Evolutionary conservation across 2,797 vertebrate species (phyloP), one percentile per base, ranked within the genome.

Genomic region (Rhynchotus rufescens): DNA sequence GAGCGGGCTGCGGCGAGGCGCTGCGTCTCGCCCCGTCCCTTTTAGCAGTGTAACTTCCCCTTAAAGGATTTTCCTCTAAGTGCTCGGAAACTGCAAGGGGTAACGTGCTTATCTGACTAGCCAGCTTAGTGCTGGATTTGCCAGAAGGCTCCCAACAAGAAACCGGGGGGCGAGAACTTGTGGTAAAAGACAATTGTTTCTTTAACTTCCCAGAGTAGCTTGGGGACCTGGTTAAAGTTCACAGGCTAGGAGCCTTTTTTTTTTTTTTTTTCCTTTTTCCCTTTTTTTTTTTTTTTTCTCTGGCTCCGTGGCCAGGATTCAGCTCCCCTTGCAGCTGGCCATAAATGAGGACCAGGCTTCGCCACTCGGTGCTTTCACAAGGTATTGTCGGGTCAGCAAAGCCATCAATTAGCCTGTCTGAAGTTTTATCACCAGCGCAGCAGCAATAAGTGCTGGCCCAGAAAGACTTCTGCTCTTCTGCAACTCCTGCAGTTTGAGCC

Each of bases 401-500:
- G 98, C 98, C 99, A 99, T 99, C 99, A 99, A 99, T 99, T 99
- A 99, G 98, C 98, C 98, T 99, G 99, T 99, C 99, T 99, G 98
- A 99, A 99, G 98, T 99, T 99, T 99, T 99, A 99, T 99, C 99
- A 98, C 99, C 99, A 96, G 97, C 98, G 97, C 98, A 98, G 99
- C 98, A 97, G 98, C 98, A 98, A 98, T 98, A 99, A 99, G 98
- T 98, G 97, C 98, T 95, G 98, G 98, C 98, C 98, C 98, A 99
- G 98, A 99, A 99, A 99, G 98, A 98, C 98, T 98, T 98, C 98
- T 98, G 97, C 97, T 98, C 98, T 96, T 98, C 98, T 96, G 98
- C 98, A 98, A 97, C 98, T 98, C 98, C 99, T 98, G 98, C 98
- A 97, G 98, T 98, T 98, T 98, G 97, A 98, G 98, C 98, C 98